Evolutionary conservation across 2,888 invertebrate genomes (phyloP).

Genomic region (Drosophila formosana): DNA sequence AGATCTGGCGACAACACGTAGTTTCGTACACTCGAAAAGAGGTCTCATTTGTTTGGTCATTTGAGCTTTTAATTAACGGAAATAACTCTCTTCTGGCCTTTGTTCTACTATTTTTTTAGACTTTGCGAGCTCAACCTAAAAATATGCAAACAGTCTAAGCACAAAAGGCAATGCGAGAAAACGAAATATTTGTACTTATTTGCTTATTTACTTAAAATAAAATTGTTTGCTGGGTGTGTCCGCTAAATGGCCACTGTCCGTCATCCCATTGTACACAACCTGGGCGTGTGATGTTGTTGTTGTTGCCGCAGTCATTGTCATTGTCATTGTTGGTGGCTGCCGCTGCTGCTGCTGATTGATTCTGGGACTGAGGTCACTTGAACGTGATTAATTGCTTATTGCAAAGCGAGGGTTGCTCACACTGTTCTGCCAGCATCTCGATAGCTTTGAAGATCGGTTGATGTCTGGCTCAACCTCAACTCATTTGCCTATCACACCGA

Average conservation of each 20-base stretch:
- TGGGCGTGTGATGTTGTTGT: slow-evolving; percentile 45
- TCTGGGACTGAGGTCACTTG: slow-evolving; percentile 74
- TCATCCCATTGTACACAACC: slow-evolving; percentile 26
- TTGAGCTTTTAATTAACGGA: slow-evolving; percentile 55
- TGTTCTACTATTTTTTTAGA: slow-evolving; percentile 58
- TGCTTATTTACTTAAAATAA: slow-evolving; percentile 71
- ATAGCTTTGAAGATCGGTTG: not conserved
- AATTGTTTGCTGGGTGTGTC: slow-evolving; percentile 77
- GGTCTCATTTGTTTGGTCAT: slow-evolving; percentile 17
- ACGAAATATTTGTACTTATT: slow-evolving; percentile 61
- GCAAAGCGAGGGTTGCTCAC: slow-evolving; percentile 31
- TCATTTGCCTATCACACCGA: slow-evolving; percentile 79
- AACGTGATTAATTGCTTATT: slow-evolving; percentile 72
- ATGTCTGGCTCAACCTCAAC: slow-evolving; percentile 61
- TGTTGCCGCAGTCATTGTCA: slow-evolving; percentile 5
- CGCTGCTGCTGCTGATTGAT: slow-evolving; percentile 65
- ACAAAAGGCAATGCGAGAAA: slow-evolving; percentile 38
- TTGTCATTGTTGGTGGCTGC: not conserved
- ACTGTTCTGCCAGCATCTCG: not conserved
- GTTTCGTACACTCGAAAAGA: too few relatives aligned
- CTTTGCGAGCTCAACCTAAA: slow-evolving; percentile 36
- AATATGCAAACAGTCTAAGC: slow-evolving; percentile 16
- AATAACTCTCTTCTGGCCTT: slow-evolving; percentile 41
- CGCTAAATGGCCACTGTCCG: slow-evolving; percentile 76
- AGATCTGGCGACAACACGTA: not conserved